Conservation (phyloP, 2,888 invertebrate species). For the Elegia similella region DNA sequence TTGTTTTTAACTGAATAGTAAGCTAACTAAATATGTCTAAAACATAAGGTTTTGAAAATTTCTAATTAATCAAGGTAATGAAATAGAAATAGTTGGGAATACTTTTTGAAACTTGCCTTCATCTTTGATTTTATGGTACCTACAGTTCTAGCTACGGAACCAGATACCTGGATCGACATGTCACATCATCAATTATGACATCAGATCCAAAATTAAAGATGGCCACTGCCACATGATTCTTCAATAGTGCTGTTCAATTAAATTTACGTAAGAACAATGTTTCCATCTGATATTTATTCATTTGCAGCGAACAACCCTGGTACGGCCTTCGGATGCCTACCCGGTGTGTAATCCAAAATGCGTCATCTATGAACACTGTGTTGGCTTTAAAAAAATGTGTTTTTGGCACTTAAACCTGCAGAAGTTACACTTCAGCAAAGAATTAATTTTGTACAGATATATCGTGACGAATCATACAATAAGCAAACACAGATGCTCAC, state of each 20-base stretch:
- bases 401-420: conserved; percentile 27
- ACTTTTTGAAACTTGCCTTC: too few relatives aligned
- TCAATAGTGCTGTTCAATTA: conserved; percentile 7
- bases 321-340: conserved; percentile 40
- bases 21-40: too few relatives aligned
- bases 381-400: conserved; percentile 31
- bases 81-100: too few relatives aligned
- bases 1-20: too few relatives aligned
- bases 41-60: too few relatives aligned
- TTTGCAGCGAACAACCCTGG: conserved; percentile 27
- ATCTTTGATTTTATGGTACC: too few relatives aligned
- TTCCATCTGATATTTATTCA: conserved; percentile 23
- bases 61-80: too few relatives aligned
- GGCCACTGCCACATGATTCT: neutral
- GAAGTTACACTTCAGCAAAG: conserved; percentile 20
- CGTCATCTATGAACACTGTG: conserved; percentile 35
- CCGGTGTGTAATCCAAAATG: conserved; percentile 35
- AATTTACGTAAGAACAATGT: conserved; percentile 1
- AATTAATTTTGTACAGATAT: conserved; percentile 23
- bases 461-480: neutral
- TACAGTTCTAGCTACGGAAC: too few relatives aligned
- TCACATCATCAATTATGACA: conserved; percentile 5
- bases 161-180: too few relatives aligned
- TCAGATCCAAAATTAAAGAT: conserved; percentile 11
- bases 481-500: neutral